A percentile compares a stretch with the other conserved stretches of the same genome.
phyloP scores from a whole-genome alignment of 1,140 invertebrate genomes.

The Drosophila insularis region DNA sequence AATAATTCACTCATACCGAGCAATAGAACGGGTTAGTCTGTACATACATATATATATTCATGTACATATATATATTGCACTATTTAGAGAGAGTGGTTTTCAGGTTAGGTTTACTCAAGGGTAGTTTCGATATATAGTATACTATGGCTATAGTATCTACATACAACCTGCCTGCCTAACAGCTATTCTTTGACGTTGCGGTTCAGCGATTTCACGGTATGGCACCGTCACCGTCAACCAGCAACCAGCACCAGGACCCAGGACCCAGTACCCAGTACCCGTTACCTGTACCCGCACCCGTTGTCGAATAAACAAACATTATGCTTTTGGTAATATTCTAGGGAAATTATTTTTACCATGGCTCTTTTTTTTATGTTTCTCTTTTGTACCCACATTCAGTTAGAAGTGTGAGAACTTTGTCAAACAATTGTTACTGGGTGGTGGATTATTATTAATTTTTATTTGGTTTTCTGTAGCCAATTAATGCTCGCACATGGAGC shows the following conservation, averaged over 20 bases:
- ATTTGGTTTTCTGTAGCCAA: constrained; percentile 56
- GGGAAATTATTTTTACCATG: constrained; percentile 17
- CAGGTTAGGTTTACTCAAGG: constrained; percentile 28
- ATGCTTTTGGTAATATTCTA: constrained; percentile 64
- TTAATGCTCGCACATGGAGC: constrained; percentile 47
- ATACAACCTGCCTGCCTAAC: constrained; percentile 25
- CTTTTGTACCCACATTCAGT: constrained; percentile 18
- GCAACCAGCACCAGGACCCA: neutral
- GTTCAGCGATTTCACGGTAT: constrained; percentile 72
- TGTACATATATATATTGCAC: constrained; percentile 9
- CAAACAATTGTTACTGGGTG: constrained; percentile 35
- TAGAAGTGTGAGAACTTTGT: constrained; percentile 54
- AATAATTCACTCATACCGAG: neutral
- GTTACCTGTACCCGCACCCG: neutral
- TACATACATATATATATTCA: constrained; percentile 39
- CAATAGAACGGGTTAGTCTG: constrained; percentile 37
- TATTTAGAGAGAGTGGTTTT: constrained; percentile 20
- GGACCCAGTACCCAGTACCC: neutral
- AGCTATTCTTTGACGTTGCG: constrained; percentile 44
- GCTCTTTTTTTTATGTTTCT: constrained; percentile 27
- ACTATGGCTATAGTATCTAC: neutral
- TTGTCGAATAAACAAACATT: constrained; percentile 64
- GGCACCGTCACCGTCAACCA: constrained; percentile 45
- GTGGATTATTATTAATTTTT: constrained; percentile 48
- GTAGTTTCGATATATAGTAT: neutral